Percentiles rank a stretch among this genome's conserved stretches.
Conservation (phyloP, 2,888 invertebrate genomes). For the Conomelus anceps region DNA sequence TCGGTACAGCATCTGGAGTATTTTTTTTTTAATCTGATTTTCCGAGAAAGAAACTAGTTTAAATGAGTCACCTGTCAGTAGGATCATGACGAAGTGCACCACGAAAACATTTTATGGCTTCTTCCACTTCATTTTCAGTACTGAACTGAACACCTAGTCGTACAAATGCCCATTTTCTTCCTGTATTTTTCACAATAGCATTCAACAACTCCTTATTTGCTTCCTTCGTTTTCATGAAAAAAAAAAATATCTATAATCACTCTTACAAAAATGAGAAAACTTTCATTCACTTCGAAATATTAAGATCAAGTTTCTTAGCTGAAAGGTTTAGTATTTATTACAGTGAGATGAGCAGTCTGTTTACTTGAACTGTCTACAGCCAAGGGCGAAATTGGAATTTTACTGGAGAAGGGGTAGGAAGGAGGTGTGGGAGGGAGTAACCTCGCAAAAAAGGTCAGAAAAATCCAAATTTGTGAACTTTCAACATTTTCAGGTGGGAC, state of each 20-base stretch:
- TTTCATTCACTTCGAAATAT: not conserved
- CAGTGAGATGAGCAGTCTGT: no score
- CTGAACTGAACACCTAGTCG: constrained; percentile 77
- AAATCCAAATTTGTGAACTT: no score
- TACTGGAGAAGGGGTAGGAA: no score
- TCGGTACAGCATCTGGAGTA: no score
- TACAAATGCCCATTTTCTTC: constrained; percentile 70
- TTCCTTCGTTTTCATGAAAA: constrained; percentile 42
- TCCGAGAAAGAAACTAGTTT: not conserved
- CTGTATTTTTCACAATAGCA: constrained; percentile 46
- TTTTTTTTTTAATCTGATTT: no score
- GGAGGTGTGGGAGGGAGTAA: no score
- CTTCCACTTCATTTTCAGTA: constrained; percentile 59
- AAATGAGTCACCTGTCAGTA: constrained; percentile 51
- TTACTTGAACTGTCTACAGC: no score
- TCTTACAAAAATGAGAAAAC: not conserved
- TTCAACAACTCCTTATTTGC: constrained; percentile 56
- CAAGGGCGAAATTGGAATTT: no score
- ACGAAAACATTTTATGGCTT: constrained; percentile 23
- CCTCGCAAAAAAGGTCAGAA: no score
- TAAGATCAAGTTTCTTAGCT: not conserved
- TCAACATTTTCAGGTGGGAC: no score
- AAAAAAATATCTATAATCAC: constrained; percentile 24
- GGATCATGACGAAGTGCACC: constrained; percentile 60
- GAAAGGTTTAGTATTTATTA: no score